Base-by-base conservation (phyloP, 2,113 vertebrate genomes). In the Petaurus breviceps region DNA sequence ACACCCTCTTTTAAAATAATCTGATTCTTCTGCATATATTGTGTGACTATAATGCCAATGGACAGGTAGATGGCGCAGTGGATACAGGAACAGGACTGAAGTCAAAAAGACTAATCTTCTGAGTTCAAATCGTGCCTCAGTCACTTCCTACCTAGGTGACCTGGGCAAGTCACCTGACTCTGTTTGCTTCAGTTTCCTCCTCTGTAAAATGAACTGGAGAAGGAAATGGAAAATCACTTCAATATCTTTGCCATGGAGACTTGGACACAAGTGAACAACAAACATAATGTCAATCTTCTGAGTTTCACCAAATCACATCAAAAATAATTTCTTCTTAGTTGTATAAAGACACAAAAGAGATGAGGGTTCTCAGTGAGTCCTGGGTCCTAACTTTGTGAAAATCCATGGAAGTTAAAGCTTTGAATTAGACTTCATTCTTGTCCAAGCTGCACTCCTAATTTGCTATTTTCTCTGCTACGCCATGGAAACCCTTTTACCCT, bases 351-450 rank as follows among this genome's bases (percentile, higher is more conserved):
- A 12, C 55, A 93, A 94, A 90, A 91, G 52, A 8, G 55, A 92
- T 47, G 51, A 61, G 50, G 37, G 28, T 61, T 61, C 10, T 61
- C 57, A 94, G 46, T 25, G 8, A 6, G 43, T 90, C 50, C 51
- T 93, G 92, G 92, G 46, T 1, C 26, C 37, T 84, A 3, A 89
- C 43, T 1, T 0, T 51, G 54, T 94, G 61, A 95, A 90, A 93
- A 50, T 52, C 14, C 90, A 61, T 93, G 52, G 19, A 91, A 97
- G 47, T 93, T 84, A 92, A 89, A 24, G 5, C 28, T 89, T 28
- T 93, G 52, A 93, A 95, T 95, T 92, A 84, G 89, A 92, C 37
- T 91, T 92, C 22, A 51, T 37, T 61, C 57, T 61, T 37, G 11
- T 31, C 2, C 28, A 61, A 11, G 28, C 11, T 61, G 11, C 10